Conservation (phyloP, 1,140 invertebrate genomes). For the Drosophila lini region DNA sequence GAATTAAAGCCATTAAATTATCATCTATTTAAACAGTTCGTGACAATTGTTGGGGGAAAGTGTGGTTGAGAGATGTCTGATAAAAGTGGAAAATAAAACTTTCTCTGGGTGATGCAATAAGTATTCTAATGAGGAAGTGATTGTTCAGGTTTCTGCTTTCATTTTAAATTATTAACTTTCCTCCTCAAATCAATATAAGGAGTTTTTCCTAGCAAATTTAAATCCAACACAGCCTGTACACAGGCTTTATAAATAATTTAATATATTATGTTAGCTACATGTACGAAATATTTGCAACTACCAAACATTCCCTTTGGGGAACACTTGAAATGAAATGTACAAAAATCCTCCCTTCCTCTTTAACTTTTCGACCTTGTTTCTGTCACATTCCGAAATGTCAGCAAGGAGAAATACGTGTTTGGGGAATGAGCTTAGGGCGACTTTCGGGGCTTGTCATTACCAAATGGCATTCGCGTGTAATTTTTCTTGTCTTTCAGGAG, state of each 20-base stretch:
- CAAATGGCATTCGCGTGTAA: constrained; percentile 45
- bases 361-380: constrained; percentile 21
- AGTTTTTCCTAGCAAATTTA: neutral
- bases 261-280: constrained; percentile 13
- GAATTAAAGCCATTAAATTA: neutral
- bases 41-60: constrained; percentile 14
- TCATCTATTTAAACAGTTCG: constrained; percentile 17
- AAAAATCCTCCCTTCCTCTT: constrained; percentile 11
- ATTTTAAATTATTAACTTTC: too few relatives aligned
- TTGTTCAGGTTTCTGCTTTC: neutral
- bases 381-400: constrained; percentile 44
- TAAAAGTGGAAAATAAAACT: constrained; percentile 6
- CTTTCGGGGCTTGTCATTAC: constrained; percentile 33
- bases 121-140: neutral
- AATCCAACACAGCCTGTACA: neutral
- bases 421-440: constrained; percentile 23
- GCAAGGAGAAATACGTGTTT: constrained; percentile 6
- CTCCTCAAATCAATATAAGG: neutral
- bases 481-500: constrained; percentile 25
- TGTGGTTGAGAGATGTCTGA: neutral
- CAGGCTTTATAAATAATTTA: neutral
- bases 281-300: constrained; percentile 7
- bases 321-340: constrained; percentile 4
- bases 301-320: constrained; percentile 3
- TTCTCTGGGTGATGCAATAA: constrained; percentile 14